phyloP scores from a whole-genome alignment of 1,140 invertebrate genomes.

The Anoplophora glabripennis region DNA sequence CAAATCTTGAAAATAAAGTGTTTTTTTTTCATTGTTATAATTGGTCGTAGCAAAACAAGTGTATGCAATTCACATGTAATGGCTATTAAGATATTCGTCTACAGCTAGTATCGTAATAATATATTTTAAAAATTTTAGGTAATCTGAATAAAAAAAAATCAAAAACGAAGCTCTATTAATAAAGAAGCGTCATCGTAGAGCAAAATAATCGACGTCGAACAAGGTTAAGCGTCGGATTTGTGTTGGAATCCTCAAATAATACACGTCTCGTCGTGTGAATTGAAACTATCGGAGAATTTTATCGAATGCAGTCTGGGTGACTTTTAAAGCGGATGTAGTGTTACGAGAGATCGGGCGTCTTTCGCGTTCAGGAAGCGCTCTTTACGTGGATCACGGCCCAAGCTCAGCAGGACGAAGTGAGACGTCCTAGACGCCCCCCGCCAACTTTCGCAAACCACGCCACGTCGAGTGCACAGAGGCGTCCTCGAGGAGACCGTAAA shows the following conservation, averaged over 20 bases:
- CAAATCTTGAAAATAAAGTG: too few species aligned
- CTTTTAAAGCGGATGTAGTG: constrained; percentile 11
- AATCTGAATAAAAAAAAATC: too few species aligned
- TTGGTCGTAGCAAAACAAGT: too few species aligned
- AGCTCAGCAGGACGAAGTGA: constrained; percentile 13
- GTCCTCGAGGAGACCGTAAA: too few species aligned
- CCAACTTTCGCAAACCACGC: too few species aligned
- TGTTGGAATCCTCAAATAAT: background rate
- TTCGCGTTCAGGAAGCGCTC: constrained; percentile 10
- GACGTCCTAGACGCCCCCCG: background rate
- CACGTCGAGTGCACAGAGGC: too few species aligned
- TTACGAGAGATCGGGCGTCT: constrained; percentile 2
- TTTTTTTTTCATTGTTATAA: too few species aligned
- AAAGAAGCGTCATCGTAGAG: background rate
- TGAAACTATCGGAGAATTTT: constrained; percentile 12
- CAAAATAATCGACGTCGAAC: background rate
- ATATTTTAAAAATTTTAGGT: too few species aligned
- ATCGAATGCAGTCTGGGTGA: constrained; percentile 10
- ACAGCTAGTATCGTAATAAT: too few species aligned
- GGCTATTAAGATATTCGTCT: too few species aligned
- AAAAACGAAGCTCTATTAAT: too few species aligned
- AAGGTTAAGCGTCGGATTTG: constrained; percentile 12
- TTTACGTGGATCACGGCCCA: constrained; percentile 4
- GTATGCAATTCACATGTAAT: too few species aligned
- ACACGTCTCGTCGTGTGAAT: constrained; percentile 6